phyloP scores from a whole-genome alignment of 2,113 vertebrate species.

The Lampris megalopsis region DNA sequence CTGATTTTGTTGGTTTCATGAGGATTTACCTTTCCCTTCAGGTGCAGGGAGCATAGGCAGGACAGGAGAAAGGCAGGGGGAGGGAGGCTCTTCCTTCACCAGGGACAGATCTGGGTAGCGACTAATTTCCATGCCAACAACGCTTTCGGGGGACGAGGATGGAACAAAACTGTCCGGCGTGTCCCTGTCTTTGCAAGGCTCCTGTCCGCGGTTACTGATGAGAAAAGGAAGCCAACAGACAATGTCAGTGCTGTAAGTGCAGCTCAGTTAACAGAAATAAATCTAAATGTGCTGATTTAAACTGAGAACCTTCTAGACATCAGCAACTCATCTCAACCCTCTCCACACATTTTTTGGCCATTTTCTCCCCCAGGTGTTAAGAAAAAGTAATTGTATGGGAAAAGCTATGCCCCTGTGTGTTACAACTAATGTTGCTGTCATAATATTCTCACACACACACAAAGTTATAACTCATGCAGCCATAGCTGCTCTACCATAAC shows the following conservation, averaged over 20 bases:
- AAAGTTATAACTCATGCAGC: no score
- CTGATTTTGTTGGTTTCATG: conserved; percentile 5
- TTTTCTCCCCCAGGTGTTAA: no score
- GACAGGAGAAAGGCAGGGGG: conserved; percentile 92
- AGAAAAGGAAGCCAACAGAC: background rate
- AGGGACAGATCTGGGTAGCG: conserved; percentile 92
- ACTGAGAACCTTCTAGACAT: no score
- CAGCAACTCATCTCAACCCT: no score
- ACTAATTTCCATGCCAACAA: conserved; percentile 93
- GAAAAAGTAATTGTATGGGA: no score
- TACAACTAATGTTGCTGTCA: no score
- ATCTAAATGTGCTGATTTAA: no score
- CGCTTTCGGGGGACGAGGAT: conserved; percentile 97
- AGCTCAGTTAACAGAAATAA: background rate
- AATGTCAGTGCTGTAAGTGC: background rate
- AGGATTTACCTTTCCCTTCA: conserved; percentile 87
- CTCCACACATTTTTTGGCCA: no score
- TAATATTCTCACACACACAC: no score
- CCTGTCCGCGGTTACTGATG: conserved; percentile 86
- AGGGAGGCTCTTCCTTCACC: conserved; percentile 93
- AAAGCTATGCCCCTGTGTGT: no score
- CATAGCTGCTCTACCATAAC: no score
- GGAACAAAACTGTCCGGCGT: conserved; percentile 97
- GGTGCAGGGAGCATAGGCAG: conserved; percentile 93
- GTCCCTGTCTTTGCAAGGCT: conserved; percentile 91